Evolutionary conservation across 2,888 invertebrate species (phyloP), one percentile per base, ranked within the genome.

Genomic region (Pachymerium ferrugineum): DNA sequence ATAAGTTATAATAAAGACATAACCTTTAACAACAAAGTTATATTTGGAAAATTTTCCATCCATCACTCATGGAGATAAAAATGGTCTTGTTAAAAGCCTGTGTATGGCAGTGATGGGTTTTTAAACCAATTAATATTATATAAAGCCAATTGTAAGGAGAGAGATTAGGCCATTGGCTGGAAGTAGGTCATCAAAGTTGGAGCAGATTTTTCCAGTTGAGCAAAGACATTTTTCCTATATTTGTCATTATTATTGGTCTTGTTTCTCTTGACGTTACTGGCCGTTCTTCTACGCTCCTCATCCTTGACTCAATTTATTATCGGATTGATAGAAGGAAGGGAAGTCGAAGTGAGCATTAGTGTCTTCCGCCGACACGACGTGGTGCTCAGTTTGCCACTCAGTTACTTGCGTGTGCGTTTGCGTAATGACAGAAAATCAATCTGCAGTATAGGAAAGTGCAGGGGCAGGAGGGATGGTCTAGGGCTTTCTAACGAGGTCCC

Each of bases 251-350:
- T 54, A 54, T 54, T 54, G 54, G 54, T 25, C 54, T 54, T 54
- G 54, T 54, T 25, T 47, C 16, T 47, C 19, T 22, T 47, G 47
- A 47, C 47, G 47, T 47, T 47, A 19, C 28, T 28, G 54, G 54
- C 22, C 54, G 22, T 54, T 28, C 28, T 54, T 54, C 54, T 54
- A 22, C 54, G n/a, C n/a, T n/a, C 12, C 25, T 54, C 54, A 54
- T 54, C 54, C 54, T 54, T 54, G 54, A 54, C 54, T 54, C 54
- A 54, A 54, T 54, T 54, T 54, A 54, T 54, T 54, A 54, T 54
- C 25, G 54, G 22, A 54, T 54, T 54, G 54, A 54, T 54, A 54
- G 54, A 25, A 54, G 28, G 54, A 54, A 54, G 54, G 54, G 54
- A 54, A 54, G 54, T 54, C 54, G 54, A 54, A 54, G 54, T 54